A percentile compares a stretch with the other conserved stretches of the same genome.
These are phyloP conservation scores for Fringilla coelebs DNA, from an alignment of 2,797 vertebrate genomes.

Conservation along the genomic window DNA sequence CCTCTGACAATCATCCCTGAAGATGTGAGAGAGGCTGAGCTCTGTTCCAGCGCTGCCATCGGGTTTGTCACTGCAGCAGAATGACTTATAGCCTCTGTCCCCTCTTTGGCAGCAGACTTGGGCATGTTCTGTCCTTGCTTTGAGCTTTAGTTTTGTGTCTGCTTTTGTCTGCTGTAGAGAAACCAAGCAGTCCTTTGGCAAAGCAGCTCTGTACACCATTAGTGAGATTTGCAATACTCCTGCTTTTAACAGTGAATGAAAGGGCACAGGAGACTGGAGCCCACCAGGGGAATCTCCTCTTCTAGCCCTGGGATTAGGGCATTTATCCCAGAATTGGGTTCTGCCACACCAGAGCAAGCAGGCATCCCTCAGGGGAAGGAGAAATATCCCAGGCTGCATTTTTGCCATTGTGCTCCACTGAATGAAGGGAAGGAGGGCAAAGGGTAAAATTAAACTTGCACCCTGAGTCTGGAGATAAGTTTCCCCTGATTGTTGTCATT, in stretches of 20 bases:
- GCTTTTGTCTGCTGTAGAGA: neutral
- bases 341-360: neutral
- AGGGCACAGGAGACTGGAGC: neutral
- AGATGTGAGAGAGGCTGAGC: fast-evolving
- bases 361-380: neutral
- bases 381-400: neutral
- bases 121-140: neutral
- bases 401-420: neutral
- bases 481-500: neutral
- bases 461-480: neutral
- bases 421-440: neutral
- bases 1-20: neutral
- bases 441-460: conserved; percentile 16
- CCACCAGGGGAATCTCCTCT: neutral
- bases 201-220: neutral
- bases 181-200: neutral
- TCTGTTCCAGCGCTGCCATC: fast-evolving
- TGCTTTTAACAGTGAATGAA: neutral
- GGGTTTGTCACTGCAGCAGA: neutral
- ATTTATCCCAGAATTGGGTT: neutral
- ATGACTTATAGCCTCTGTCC: neutral
- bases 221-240: neutral
- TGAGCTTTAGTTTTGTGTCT: neutral
- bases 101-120: neutral
- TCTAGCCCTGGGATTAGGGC: neutral